Percentiles rank a stretch among this genome's conserved stretches.
Conservation (phyloP, 92 coral and sea anemone species). For the Umimayanthus chanpuru region DNA sequence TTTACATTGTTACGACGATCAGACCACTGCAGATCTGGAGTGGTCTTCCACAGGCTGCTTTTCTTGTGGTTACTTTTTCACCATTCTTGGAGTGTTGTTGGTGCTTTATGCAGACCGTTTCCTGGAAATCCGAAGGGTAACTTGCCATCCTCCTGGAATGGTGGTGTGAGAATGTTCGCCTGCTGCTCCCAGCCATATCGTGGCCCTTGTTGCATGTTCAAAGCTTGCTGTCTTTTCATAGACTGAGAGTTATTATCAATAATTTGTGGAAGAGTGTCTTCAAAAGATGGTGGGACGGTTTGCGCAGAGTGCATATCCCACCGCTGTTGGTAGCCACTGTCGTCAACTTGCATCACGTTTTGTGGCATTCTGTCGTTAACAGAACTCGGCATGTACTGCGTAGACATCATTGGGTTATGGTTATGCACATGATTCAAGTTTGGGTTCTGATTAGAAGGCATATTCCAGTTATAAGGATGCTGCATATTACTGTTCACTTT, state of each 20-base stretch:
- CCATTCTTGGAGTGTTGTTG: slow-evolving; percentile 64
- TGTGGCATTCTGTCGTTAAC: slow-evolving; percentile 15
- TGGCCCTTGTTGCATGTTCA: slow-evolving; percentile 41
- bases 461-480: slow-evolving; percentile 36
- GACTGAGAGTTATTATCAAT: slow-evolving; percentile 38
- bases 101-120: slow-evolving; percentile 64
- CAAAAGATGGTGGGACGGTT: slow-evolving; percentile 70
- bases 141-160: slow-evolving; percentile 74
- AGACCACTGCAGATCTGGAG: background rate
- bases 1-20: slow-evolving; percentile 6
- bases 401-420: slow-evolving; percentile 39
- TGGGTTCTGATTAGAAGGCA: slow-evolving; percentile 26
- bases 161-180: slow-evolving; percentile 69
- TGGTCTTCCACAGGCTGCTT: background rate
- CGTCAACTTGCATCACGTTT: slow-evolving; percentile 2
- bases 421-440: slow-evolving; percentile 28
- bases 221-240: slow-evolving; percentile 46
- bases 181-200: slow-evolving; percentile 52
- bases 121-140: slow-evolving; percentile 66
- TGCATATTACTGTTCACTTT: slow-evolving; percentile 34
- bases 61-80: slow-evolving; percentile 16
- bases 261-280: slow-evolving; percentile 79
- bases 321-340: slow-evolving; percentile 17
- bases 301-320: slow-evolving; percentile 44
- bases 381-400: slow-evolving; percentile 38